phyloP scores from a whole-genome alignment of 2,797 vertebrate species.

The Karalla daura region DNA sequence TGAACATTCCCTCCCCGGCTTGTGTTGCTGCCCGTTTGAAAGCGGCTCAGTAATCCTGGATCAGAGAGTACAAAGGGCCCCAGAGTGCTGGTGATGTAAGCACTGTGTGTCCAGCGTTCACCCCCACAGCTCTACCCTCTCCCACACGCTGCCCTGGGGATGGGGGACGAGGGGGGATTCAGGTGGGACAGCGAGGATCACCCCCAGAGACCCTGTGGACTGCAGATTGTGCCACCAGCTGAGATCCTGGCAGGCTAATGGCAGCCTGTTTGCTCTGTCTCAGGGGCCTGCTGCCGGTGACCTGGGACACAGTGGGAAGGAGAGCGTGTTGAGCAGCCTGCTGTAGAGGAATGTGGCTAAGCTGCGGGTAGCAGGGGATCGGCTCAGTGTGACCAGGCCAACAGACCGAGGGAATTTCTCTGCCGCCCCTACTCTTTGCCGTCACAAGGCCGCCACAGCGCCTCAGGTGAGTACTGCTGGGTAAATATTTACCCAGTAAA shows the following conservation, averaged over 20 bases:
- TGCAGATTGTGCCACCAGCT: neutral
- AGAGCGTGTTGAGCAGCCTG: conserved; percentile 29
- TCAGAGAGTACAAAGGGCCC: conserved; percentile 78
- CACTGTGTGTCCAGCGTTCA: conserved; percentile 54
- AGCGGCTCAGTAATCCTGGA: conserved; percentile 80
- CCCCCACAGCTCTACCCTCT: conserved; percentile 39
- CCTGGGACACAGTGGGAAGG: conserved; percentile 39
- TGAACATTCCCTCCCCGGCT: conserved; percentile 66
- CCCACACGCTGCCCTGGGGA: conserved; percentile 39
- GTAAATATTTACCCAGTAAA: conserved; percentile 81
- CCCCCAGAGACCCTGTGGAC: conserved; percentile 36
- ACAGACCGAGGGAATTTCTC: conserved; percentile 24
- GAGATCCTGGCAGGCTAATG: conserved; percentile 9
- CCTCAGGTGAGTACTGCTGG: conserved; percentile 65
- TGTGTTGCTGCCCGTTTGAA: conserved; percentile 67
- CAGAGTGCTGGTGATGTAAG: conserved; percentile 74
- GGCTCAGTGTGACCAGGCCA: conserved; percentile 49
- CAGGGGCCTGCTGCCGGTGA: conserved; percentile 27
- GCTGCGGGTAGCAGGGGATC: conserved; percentile 50
- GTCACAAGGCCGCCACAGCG: conserved; percentile 54
- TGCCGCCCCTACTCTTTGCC: conserved; percentile 5
- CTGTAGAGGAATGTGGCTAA: conserved; percentile 65
- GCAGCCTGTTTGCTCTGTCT: conserved; percentile 34
- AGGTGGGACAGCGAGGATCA: conserved; percentile 34
- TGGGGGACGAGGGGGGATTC: conserved; percentile 7